Evolutionary conservation across 2,113 vertebrate species (phyloP), one percentile per base, ranked within the genome.

Genomic region (Varanus salvator): DNA sequence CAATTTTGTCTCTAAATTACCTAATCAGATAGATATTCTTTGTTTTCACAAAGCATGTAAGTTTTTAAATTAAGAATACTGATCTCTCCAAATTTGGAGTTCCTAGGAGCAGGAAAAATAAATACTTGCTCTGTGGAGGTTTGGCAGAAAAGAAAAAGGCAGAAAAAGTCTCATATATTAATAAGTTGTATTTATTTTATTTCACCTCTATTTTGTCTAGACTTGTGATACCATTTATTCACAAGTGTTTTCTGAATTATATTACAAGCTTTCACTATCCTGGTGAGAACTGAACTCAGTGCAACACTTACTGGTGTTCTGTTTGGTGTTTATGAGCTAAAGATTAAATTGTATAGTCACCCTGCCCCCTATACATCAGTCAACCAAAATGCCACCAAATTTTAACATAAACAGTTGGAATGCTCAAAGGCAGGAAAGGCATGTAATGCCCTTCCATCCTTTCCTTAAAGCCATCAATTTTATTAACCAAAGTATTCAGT

Each of bases 1-100:
- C 85, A 94, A 90, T 93, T 95, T 93, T 94, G 72, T 95, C 89
- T 92, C 94, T 96, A 93, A 94, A 95, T 95, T 95, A 96, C 93
- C 95, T 96, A 95, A 95, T 96, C 95, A 96, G 95, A 75, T 90
- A 96, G 91, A 90, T 97, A 96, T 95, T 95, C 94, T 83, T 93
- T 93, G 88, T 95, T 95, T 94, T 94, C 94, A 93, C 96, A 96
- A 91, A 44, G 77, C 85, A 92, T 96, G 82, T 95, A 94, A 94
- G 64, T 93, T 95, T 87, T 94, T 94, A 91, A 86, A 92, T 86
- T 93, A 89, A 92, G 88, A 90, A 93, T 91, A 90, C 93, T 91
- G 91, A 94, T 95, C 94, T 92, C 88, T 96, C 93, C 95, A 92
- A 85, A 95, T 96, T 92, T 86, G 72, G 88, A 95, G 83, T 92